phyloP scores from a whole-genome alignment of 92 coral and sea anemone genomes.

The Micromussa lordhowensis region DNA sequence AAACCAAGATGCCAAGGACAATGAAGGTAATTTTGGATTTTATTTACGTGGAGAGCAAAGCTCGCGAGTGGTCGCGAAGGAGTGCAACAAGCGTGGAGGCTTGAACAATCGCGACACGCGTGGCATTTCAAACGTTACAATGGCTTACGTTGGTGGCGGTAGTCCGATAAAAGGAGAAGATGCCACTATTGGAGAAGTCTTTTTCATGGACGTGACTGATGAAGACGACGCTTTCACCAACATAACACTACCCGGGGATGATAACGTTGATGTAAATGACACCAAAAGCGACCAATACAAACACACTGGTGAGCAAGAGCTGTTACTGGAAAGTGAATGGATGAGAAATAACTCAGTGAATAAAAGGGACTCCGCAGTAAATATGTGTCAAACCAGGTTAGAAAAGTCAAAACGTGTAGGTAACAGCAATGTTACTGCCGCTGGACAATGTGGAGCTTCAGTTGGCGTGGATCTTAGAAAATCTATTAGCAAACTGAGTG shows the following conservation, averaged over 20 bases:
- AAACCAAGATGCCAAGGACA: neutral
- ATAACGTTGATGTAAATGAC: neutral
- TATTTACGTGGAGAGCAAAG: neutral
- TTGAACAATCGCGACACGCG: neutral
- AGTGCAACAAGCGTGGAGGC: neutral
- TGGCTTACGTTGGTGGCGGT: slow-evolving; percentile 48
- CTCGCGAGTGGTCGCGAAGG: neutral
- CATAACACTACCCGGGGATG: slow-evolving; percentile 7
- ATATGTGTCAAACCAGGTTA: neutral
- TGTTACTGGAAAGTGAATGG: neutral
- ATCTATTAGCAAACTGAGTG: slow-evolving; percentile 55
- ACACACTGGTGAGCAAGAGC: neutral
- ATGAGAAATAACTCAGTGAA: neutral
- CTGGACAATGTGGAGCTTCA: neutral
- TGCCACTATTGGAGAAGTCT: slow-evolving; percentile 46
- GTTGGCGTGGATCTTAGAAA: slow-evolving; percentile 4
- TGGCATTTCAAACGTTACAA: slow-evolving; percentile 20
- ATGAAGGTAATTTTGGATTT: neutral
- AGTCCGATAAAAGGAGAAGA: slow-evolving; percentile 33
- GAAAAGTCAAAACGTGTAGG: neutral
- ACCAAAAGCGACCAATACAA: neutral
- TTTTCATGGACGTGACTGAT: slow-evolving; percentile 44
- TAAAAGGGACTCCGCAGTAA: neutral
- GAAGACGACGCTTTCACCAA: slow-evolving; percentile 57
- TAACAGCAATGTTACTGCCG: neutral